Percentiles rank a stretch among this genome's conserved stretches.
These are phyloP conservation scores for Loriculus beryllinus DNA, from an alignment of 2,797 vertebrate species.

Conservation along the genomic window DNA sequence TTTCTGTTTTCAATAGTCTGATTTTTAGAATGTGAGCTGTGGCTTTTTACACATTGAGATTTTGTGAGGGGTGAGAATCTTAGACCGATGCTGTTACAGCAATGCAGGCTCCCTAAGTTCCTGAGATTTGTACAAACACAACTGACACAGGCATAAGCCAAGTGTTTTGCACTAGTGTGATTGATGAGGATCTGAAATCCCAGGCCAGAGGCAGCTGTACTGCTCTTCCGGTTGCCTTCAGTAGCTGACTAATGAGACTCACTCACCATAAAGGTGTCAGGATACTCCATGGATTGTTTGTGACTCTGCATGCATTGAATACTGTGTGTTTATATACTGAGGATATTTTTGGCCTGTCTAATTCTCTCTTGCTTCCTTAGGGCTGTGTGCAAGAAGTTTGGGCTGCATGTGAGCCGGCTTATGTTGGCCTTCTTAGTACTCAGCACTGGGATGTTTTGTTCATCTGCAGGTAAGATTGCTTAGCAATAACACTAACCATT, in stretches of 20 bases:
- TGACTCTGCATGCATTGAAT: neutral
- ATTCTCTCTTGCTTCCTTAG: constrained; percentile 69
- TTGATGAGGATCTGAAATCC: neutral
- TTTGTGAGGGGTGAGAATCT: neutral
- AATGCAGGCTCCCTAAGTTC: neutral
- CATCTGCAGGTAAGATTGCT: constrained; percentile 86
- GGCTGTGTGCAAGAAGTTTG: constrained; percentile 98
- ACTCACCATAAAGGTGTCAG: neutral
- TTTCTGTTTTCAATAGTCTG: neutral
- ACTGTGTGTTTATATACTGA: neutral
- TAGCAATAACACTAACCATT: neutral
- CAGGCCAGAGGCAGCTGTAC: neutral
- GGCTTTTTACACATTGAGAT: neutral
- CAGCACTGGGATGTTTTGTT: constrained; percentile 97
- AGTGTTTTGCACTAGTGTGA: neutral
- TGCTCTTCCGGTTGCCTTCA: neutral
- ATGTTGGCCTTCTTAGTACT: constrained; percentile 96
- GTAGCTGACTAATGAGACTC: neutral
- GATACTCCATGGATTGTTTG: neutral
- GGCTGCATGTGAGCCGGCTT: constrained; percentile 92
- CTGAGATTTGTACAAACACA: neutral
- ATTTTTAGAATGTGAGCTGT: neutral
- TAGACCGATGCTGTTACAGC: neutral
- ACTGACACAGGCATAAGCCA: neutral
- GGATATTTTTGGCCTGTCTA: neutral